Conservation (phyloP, 2,888 invertebrate genomes). For the Philereme vetulata region DNA sequence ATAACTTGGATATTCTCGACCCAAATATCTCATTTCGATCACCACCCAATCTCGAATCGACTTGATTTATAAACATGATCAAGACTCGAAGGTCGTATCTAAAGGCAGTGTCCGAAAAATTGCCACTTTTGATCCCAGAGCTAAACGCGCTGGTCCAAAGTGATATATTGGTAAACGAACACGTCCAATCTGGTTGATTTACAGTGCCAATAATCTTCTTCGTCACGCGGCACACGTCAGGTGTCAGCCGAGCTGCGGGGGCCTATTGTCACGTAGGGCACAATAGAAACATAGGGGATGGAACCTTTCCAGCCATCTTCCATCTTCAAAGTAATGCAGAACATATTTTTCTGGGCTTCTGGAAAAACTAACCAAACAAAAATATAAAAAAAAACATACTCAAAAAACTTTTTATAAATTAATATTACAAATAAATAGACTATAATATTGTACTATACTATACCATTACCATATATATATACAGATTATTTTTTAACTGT, state of each 20-base stretch:
- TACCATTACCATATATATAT: no score
- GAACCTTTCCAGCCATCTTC: background rate
- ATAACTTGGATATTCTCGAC: no score
- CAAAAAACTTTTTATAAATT: no score
- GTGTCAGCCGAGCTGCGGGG: conserved; percentile 55
- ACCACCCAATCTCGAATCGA: background rate
- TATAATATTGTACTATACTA: no score
- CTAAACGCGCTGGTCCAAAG: conserved; percentile 32
- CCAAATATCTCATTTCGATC: no score
- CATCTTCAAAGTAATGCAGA: no score
- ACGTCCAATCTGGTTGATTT: conserved; percentile 76
- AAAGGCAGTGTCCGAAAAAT: conserved; percentile 50
- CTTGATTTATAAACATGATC: conserved; percentile 25
- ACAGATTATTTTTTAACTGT: no score
- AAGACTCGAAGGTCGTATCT: conserved; percentile 23
- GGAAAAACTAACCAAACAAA: no score
- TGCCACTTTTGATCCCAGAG: conserved; percentile 26
- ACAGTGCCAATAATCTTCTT: conserved; percentile 71
- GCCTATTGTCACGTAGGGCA: conserved; percentile 57
- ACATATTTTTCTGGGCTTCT: background rate
- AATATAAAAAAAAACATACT: no score
- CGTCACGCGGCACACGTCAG: conserved; percentile 68
- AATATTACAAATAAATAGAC: no score
- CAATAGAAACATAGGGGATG: conserved; percentile 44
- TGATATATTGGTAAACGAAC: conserved; percentile 67